Evolutionary conservation across 2,888 invertebrate species (phyloP).

Genomic region (Nebria brevicollis): DNA sequence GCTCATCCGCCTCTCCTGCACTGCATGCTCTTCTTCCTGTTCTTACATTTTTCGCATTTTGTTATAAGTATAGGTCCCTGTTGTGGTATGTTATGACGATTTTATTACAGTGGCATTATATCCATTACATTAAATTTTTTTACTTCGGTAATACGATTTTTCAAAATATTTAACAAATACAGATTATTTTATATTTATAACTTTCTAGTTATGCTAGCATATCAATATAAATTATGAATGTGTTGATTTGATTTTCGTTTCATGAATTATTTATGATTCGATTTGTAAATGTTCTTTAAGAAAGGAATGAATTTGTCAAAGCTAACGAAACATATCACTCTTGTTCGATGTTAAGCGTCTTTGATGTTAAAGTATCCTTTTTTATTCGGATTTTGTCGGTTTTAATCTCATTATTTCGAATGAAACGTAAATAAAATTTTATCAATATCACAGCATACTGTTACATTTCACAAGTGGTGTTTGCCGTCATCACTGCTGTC

Average conservation of each 20-base stretch:
- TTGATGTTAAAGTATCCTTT: not conserved
- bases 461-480: too few species aligned
- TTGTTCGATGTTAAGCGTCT: not conserved
- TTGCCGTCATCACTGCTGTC: not conserved
- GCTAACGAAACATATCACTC: not conserved
- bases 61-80: not conserved
- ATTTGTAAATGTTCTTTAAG: not conserved
- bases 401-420: slow-evolving; percentile 10
- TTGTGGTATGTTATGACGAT: not conserved
- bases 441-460: not conserved
- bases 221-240: not conserved
- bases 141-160: not conserved
- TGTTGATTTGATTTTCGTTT: not conserved
- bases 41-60: not conserved
- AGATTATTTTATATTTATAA: too few species aligned
- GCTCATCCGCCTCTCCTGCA: not conserved
- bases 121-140: not conserved
- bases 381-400: not conserved
- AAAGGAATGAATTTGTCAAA: not conserved
- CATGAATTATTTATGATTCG: not conserved
- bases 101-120: not conserved
- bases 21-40: not conserved
- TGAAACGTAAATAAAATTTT: slow-evolving; percentile 10
- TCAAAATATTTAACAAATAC: too few species aligned
- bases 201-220: too few species aligned